Conservation (phyloP, 2,797 vertebrate genomes). For the Taeniopygia guttata region DNA sequence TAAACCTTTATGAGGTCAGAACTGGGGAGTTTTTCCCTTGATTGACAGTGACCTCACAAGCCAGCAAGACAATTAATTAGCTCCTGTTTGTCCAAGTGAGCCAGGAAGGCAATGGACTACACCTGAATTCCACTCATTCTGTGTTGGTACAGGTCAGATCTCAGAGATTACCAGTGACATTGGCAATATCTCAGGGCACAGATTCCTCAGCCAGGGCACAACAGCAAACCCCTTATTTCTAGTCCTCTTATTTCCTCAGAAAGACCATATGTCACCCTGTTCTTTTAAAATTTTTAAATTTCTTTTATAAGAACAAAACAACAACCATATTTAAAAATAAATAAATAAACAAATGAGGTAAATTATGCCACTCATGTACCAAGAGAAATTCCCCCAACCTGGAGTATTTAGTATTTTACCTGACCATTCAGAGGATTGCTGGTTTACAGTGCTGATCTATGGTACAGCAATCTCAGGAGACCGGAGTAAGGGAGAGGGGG, state of each 20-base stretch:
- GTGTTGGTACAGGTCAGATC: neutral
- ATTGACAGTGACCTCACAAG: neutral
- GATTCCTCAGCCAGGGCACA: neutral
- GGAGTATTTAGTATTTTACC: neutral
- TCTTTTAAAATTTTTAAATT: too few species aligned
- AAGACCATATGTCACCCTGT: neutral
- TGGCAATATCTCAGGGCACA: neutral
- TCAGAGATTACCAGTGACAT: neutral
- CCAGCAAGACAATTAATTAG: neutral
- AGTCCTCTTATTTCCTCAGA: neutral
- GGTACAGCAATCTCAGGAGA: neutral
- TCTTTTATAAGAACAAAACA: too few species aligned
- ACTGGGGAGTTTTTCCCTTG: neutral
- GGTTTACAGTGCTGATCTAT: neutral
- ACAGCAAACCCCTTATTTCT: neutral
- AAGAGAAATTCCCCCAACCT: neutral
- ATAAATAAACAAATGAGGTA: neutral
- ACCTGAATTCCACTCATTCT: neutral
- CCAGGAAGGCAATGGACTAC: neutral
- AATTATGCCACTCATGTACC: neutral
- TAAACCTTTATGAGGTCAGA: neutral
- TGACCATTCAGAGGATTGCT: neutral
- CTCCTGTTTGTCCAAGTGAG: neutral
- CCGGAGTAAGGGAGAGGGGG: neutral
- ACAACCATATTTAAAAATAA: too few species aligned